These are phyloP conservation scores for Oxyura jamaicensis DNA, from an alignment of 2,113 vertebrate genomes.

Conservation along the genomic window DNA sequence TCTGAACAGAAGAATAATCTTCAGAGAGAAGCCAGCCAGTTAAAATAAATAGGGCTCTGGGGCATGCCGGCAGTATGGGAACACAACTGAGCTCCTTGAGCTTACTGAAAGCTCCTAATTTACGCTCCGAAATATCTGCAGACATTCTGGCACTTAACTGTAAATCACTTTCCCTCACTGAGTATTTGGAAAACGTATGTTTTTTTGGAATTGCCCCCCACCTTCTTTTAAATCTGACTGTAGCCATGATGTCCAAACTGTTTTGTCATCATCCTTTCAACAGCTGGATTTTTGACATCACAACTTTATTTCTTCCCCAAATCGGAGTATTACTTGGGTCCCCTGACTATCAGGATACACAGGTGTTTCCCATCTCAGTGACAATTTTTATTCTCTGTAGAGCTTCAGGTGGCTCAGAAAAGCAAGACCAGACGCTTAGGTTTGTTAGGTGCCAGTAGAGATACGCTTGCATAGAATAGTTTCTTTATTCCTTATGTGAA, in stretches of 20 bases:
- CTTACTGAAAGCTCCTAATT: neutral
- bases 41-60: constrained; percentile 38
- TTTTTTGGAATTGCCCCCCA: neutral
- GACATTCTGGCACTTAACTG: neutral
- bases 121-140: constrained; percentile 5
- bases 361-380: neutral
- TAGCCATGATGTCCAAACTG: neutral
- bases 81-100: neutral
- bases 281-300: neutral
- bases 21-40: constrained; percentile 5
- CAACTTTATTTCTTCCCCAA: neutral
- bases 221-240: neutral
- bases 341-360: no score
- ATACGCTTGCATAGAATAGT: neutral
- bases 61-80: neutral
- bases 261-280: neutral
- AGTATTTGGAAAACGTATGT: neutral
- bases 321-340: neutral
- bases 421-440: neutral
- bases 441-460: neutral
- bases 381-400: neutral
- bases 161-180: constrained; percentile 14
- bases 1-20: neutral
- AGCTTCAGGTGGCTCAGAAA: neutral
- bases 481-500: neutral